Evolutionary conservation across 2,797 vertebrate species (phyloP).

Genomic region (Botia kubotai): DNA sequence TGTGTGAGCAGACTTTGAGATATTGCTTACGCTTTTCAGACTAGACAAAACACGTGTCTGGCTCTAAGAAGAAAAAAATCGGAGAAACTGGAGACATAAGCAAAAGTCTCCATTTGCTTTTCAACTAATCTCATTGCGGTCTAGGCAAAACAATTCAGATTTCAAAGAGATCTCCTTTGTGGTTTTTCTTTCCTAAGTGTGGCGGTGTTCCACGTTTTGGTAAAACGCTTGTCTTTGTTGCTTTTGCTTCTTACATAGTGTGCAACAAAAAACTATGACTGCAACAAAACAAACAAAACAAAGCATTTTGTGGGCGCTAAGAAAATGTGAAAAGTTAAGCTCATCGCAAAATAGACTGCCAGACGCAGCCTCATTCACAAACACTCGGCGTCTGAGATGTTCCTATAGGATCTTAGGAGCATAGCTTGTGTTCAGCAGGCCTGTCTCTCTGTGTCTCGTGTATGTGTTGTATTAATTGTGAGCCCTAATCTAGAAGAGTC

Average conservation of each 20-base stretch:
- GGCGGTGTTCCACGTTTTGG: constrained; percentile 21
- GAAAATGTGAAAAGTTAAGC: constrained; percentile 3
- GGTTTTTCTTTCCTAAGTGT: neutral
- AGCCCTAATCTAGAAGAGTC: constrained; percentile 71
- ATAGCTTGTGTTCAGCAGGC: constrained; percentile 19
- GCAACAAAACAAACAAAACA: constrained; percentile 27
- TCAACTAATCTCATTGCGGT: neutral
- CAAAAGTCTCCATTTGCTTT: neutral
- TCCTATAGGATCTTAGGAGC: constrained; percentile 48
- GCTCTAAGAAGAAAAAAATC: neutral
- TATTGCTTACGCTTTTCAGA: neutral
- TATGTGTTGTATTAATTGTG: constrained; percentile 69
- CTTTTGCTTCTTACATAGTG: constrained; percentile 14
- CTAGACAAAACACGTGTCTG: neutral
- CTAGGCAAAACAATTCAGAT: neutral
- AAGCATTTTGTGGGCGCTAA: constrained; percentile 14
- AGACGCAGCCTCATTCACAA: constrained; percentile 44
- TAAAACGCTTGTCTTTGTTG: constrained; percentile 15
- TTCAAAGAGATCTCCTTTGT: constrained; percentile 2
- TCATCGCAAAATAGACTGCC: constrained; percentile 17
- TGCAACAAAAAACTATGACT: constrained; percentile 11
- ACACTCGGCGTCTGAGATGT: constrained; percentile 44
- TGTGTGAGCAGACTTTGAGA: neutral
- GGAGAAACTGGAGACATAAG: neutral
- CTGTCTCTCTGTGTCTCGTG: constrained; percentile 22